A percentile compares a stretch with the other conserved stretches of the same genome.
Evolutionary conservation across 2,797 vertebrate genomes (phyloP).

Genomic region (Clarias fuscus): DNA sequence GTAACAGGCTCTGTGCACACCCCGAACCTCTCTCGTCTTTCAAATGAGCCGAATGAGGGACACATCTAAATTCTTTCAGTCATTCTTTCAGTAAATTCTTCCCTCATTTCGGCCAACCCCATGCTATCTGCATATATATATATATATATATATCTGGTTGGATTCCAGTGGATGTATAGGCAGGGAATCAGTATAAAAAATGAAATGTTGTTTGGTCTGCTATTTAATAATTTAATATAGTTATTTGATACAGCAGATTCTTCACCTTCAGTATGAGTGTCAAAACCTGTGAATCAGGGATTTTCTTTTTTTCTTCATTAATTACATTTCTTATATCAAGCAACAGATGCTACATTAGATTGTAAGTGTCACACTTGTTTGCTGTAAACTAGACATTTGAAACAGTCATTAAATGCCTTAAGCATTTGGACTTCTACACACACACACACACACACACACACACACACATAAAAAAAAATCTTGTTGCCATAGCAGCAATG

Average conservation of each 20-base stretch:
- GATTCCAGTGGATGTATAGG: conserved; percentile 4
- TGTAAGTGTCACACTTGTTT: conserved; percentile 1
- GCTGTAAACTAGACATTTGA: conserved; percentile 7
- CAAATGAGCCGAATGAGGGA: conserved; percentile 39
- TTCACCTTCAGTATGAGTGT: not conserved
- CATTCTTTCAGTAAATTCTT: not conserved
- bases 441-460: too few relatives aligned
- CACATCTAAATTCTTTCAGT: conserved; percentile 12
- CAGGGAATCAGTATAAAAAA: not conserved
- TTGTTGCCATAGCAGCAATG: conserved; percentile 49
- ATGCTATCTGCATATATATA: not conserved
- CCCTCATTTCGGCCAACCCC: not conserved
- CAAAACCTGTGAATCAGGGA: not conserved
- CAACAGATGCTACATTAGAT: not conserved
- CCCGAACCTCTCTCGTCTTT: conserved; percentile 30
- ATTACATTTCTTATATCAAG: not conserved
- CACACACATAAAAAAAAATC: conserved; percentile 12
- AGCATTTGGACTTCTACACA: conserved; percentile 6
- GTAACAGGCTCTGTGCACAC: conserved; percentile 46
- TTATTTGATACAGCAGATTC: not conserved
- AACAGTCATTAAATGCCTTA: not conserved
- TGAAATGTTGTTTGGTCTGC: not conserved
- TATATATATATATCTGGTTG: not conserved
- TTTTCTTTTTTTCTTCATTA: not conserved
- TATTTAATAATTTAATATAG: not conserved